phyloP scores from a whole-genome alignment of 1,140 invertebrate species.

The Lepidurus apus region DNA sequence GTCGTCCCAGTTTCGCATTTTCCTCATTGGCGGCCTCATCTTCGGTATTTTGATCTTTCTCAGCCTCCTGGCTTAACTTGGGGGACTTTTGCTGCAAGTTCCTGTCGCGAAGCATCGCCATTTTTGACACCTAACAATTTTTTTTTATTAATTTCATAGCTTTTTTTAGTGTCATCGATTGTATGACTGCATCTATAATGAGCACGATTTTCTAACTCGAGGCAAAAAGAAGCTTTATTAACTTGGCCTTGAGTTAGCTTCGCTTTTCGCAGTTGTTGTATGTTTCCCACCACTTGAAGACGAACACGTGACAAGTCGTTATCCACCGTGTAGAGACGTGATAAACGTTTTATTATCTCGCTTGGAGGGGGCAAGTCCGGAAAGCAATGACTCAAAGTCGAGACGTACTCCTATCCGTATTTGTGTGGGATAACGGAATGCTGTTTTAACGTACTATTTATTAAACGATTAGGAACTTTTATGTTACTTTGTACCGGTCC shows the following conservation, averaged over 20 bases:
- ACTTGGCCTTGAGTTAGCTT: not conserved
- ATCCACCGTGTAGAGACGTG: slow-evolving; percentile 3
- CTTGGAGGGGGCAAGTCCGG: slow-evolving; percentile 12
- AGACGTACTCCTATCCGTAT: not conserved
- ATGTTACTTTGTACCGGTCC: not conserved
- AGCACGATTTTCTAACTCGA: no score
- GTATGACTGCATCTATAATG: no score
- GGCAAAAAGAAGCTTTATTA: not conserved
- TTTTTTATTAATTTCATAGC: no score
- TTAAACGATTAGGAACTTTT: not conserved
- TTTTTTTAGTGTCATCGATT: no score
- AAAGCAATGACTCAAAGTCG: slow-evolving; percentile 1
- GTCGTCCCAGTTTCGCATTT: slow-evolving; percentile 8
- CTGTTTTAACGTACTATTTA: not conserved
- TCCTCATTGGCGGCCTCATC: not conserved
- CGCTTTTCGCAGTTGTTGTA: not conserved
- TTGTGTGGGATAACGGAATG: not conserved
- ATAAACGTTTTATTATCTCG: not conserved
- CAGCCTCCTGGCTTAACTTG: not conserved
- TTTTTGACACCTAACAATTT: not conserved
- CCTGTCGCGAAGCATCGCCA: not conserved
- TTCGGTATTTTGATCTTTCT: not conserved
- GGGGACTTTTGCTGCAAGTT: not conserved
- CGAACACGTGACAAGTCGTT: not conserved
- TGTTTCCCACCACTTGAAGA: not conserved